Evolutionary conservation across 2,797 vertebrate species (phyloP), one percentile per base, ranked within the genome.

Genomic region (Catostomus latipinnis): DNA sequence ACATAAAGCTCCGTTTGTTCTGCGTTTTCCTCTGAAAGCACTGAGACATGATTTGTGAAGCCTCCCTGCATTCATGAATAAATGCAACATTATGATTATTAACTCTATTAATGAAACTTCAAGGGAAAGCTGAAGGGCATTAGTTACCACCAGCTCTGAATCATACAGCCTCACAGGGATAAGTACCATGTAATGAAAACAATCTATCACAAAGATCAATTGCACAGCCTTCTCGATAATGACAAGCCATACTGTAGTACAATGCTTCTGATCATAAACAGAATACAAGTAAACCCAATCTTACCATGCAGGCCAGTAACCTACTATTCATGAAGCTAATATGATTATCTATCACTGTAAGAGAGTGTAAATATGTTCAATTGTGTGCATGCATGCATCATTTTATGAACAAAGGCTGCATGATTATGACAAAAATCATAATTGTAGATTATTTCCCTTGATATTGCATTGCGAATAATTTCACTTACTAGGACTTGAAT

Each of bases 21-120:
- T 66, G 70, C 52, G 52, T 62, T 73, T 73, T 73, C 12, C 58
- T 61, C 70, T 73, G 70, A 73, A 66, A 80, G 70, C 46, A 5
- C 61, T 1, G 18, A n/a, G 71, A 73, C 62, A 68, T 67, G 57
- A 81, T 75, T 76, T 82, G 73, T 79, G 78, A 62, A 68, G 56
- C 63, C 49, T 52, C 76, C 14, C n/a, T 43, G 68, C 66, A 52
- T 76, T 84, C 83, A 82, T 80, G 80, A 77, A 78, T 78, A 86
- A 82, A 84, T 72, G 78, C 66, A 79, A 69, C 75, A 76, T 84
- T 84, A 79, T 78, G 81, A 82, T 79, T 86, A 86, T 86, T 84
- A 84, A 84, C 78, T 78, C 81, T 76, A 81, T 84, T 86, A 84
- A 86, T 86, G 83, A 84, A 84, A 82, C 85, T 83, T 83, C 85